Evolutionary conservation across 2,888 invertebrate genomes (phyloP).

Genomic region (Erannis defoliaria): DNA sequence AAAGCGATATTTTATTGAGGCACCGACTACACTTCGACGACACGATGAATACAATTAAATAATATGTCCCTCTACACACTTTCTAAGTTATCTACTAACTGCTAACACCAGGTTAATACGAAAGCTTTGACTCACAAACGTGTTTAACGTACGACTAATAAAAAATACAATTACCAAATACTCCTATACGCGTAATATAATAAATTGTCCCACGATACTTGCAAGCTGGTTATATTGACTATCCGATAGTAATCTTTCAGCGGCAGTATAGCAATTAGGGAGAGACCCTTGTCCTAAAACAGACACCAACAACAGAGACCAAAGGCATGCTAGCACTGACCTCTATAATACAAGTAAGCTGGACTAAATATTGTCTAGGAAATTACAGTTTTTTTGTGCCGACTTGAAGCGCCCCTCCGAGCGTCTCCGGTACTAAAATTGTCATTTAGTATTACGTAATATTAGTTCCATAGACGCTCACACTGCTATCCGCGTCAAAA

Average conservation of each 20-base stretch:
- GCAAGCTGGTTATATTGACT: slow-evolving; percentile 7
- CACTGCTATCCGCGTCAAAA: no score
- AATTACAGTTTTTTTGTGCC: no score
- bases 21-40: slow-evolving; percentile 14
- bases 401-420: no score
- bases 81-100: slow-evolving; percentile 4
- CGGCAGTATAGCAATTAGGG: not conserved
- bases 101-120: slow-evolving; percentile 12
- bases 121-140: slow-evolving; percentile 17
- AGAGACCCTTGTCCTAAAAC: not conserved
- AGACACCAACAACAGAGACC: not conserved
- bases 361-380: no score
- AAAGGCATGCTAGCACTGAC: no score
- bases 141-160: slow-evolving; percentile 9
- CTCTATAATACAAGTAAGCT: no score
- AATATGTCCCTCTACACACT: slow-evolving; percentile 16
- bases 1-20: slow-evolving; percentile 8
- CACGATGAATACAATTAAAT: slow-evolving; percentile 8
- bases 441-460: no score
- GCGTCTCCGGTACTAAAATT: no score
- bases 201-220: slow-evolving; percentile 3
- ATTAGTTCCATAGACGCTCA: no score
- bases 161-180: slow-evolving; percentile 14
- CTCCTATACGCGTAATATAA: slow-evolving; percentile 11
- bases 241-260: not conserved